Evolutionary conservation across 2,113 vertebrate species (phyloP), one percentile per base, ranked within the genome.

Genomic region (Lycaon pictus): DNA sequence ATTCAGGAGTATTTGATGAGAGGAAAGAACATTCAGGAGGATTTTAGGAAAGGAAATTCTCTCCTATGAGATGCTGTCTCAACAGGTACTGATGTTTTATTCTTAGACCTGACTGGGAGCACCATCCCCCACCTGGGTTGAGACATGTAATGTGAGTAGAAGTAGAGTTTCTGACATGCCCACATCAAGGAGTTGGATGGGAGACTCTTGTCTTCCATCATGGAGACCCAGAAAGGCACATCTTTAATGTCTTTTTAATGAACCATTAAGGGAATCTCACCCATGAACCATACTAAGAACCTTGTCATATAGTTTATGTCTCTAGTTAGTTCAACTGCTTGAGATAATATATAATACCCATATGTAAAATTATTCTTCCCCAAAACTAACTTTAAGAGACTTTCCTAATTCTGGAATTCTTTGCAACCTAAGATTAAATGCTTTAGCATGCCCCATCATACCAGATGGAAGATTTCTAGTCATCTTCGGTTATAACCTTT

Each of bases 401-500:
- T 82, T 92, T 95, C 82, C 35, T 81, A 62, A 62, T 95, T 84
- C 71, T 55, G 67, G 23, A 67, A 81, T 82, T 63, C 63, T 53
- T 4, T 89, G 16, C 60, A 65, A 12, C 27, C 27, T 35, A 76
- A 83, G 2, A 37, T 19, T 71, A 69, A 29, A 2, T 11, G 11
- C 32, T 62, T 76, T 0, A 27, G 6, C 15, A 32, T 11, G 43
- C 5, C 51, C 32, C 4, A 25, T 19, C 51, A 48, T 84, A 74
- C 48, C 32, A 51, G 8, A 23, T 77, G 32, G 43, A 84, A 92
- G 72, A 51, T 82, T 89, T 93, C 79, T 92, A 81, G 35, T 69
- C 53, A 53, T 71, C 67, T 56, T 56, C 53, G 69, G 76, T 69
- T 80, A 56, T 51, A 35, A 67, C 60, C 53, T 53, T 53, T 94